Percentiles rank a stretch among this genome's conserved stretches.
Conservation (phyloP, 2,888 invertebrate genomes). For the Napeogenes sylphis region DNA sequence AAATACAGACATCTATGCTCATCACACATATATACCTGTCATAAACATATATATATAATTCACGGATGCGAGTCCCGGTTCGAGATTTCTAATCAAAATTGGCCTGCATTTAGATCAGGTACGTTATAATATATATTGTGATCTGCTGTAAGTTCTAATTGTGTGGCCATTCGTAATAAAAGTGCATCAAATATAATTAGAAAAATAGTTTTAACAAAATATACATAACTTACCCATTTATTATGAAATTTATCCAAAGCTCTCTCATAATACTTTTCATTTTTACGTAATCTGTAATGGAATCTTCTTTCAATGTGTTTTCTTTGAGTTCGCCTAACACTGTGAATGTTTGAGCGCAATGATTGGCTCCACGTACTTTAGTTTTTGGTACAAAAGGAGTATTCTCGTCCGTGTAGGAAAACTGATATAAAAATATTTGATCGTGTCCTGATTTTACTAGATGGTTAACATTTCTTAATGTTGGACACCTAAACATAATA, state of each 20-base stretch:
- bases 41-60: no score
- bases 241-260: conserved; percentile 23
- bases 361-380: conserved; percentile 40
- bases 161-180: no score
- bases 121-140: no score
- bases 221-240: conserved; percentile 36
- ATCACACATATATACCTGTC: no score
- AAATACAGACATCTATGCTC: no score
- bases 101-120: no score
- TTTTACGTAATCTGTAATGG: conserved; percentile 12
- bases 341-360: conserved; percentile 22
- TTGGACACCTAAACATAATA: conserved; percentile 43
- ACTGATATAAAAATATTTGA: conserved; percentile 43
- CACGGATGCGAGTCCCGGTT: no score
- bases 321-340: conserved; percentile 20
- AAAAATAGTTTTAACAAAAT: no score
- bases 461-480: conserved; percentile 38
- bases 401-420: conserved; percentile 41
- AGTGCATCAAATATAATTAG: no score
- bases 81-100: no score
- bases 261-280: conserved; percentile 16
- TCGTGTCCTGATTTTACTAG: conserved; percentile 38
- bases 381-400: conserved; percentile 37
- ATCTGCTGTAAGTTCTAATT: no score
- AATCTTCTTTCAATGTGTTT: background rate